Base-by-base conservation (phyloP, 2,797 vertebrate genomes). In the Tauraco hartlaubi region DNA sequence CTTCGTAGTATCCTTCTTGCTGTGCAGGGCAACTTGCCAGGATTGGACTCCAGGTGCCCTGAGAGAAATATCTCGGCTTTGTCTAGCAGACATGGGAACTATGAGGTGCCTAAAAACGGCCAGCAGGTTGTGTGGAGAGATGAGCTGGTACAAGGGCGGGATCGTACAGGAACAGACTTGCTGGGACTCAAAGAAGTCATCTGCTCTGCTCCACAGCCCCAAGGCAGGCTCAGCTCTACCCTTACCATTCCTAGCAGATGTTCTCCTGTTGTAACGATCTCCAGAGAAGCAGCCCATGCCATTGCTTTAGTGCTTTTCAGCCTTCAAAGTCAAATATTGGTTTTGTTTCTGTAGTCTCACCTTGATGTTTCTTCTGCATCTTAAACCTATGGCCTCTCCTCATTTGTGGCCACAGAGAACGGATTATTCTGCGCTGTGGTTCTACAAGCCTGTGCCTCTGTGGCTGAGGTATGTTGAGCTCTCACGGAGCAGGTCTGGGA, bases 381-480 rank as follows among this genome's bases (percentile, higher is more conserved):
- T 66, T 29, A 41, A 59, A 74, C 79, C 43, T 55, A 2, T 0
- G 4, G 15, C 10, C 25, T 63, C 41, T 56, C 43, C 61, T 74
- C 28, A 18, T 39, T 17, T 52, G 43, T 31, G 16, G 63, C 48
- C 39, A 16, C 54, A 31, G 77, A 55, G 29, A 63, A 46, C 7
- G 48, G 68, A 33, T 23, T 37, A 9, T 46, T 76, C 28, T 31
- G 3, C 28, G 43, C 43, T 31, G 0, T 46, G 15, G 33, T 43
- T 62, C 39, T 85, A 4, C 22, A 59, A 9, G 35, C 25, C 39
- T 58, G 9, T 55, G 23, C 15, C n/a, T 44, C 43, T n/a, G 0
- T 5, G 7, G 11, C 33, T 56, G 37, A 82, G 28, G 33, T 56
- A 26, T 0, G 0, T 4, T 72, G 31, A 44, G 25, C 17, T 64